Evolutionary conservation across 2,888 invertebrate species (phyloP).

Genomic region (Endotricha flammealis): DNA sequence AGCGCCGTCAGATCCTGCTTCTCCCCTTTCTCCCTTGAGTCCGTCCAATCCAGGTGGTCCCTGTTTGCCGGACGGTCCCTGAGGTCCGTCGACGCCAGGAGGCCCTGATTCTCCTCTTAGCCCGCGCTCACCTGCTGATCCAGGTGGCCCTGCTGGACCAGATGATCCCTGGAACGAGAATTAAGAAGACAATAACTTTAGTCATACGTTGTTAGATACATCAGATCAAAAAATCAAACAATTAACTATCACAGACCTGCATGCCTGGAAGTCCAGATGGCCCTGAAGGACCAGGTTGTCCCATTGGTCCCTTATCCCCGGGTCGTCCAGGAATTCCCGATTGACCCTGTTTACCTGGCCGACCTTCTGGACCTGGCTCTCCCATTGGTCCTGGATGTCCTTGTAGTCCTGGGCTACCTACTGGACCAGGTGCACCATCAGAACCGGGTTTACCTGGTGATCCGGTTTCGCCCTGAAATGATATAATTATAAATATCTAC

Average conservation of each 20-base stretch:
- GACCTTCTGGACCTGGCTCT: conserved; percentile 78
- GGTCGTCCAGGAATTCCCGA: conserved; percentile 84
- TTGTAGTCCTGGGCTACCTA: conserved; percentile 81
- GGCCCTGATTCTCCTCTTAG: conserved; percentile 85
- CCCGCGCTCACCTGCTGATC: conserved; percentile 85
- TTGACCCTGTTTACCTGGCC: conserved; percentile 83
- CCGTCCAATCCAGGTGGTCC: conserved; percentile 88
- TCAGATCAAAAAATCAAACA: conserved; percentile 1
- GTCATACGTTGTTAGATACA: no score
- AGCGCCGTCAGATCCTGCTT: conserved; percentile 83
- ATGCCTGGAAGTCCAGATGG: conserved; percentile 82
- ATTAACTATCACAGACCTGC: conserved; percentile 69
- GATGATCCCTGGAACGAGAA: conserved; percentile 79
- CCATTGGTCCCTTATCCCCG: conserved; percentile 87
- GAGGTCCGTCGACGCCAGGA: conserved; percentile 85
- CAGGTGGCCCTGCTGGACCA: conserved; percentile 81
- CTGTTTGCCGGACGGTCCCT: conserved; percentile 87
- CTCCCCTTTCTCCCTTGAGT: conserved; percentile 79
- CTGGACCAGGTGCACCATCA: conserved; percentile 84
- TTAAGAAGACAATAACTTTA: no score
- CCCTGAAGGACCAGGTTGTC: conserved; percentile 81
- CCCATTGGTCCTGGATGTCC: conserved; percentile 82
- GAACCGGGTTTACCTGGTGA: conserved; percentile 83
- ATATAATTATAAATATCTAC: conserved; percentile 6
- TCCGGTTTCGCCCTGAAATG: conserved; percentile 83